A percentile compares a stretch with the other conserved stretches of the same genome.
Evolutionary conservation across 2,797 vertebrate genomes (phyloP).

Genomic region (Cirrhinus molitorella): DNA sequence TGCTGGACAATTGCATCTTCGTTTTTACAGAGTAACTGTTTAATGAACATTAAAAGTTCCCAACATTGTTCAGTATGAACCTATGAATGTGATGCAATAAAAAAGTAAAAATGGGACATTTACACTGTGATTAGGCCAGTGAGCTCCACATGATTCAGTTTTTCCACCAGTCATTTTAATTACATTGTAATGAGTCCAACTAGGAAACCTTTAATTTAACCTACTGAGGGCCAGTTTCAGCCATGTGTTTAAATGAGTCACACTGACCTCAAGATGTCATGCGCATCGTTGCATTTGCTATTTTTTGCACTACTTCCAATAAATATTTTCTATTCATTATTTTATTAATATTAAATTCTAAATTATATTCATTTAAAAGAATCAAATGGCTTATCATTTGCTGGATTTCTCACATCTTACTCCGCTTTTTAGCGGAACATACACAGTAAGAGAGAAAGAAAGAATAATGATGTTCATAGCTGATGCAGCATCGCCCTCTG

Average conservation of each 20-base stretch:
- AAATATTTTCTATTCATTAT: neutral
- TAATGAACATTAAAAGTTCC: neutral
- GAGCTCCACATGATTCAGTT: slow-evolving; percentile 15
- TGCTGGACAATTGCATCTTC: neutral
- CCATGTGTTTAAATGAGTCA: slow-evolving; percentile 72
- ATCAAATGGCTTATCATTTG: neutral
- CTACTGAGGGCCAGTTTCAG: slow-evolving; percentile 16
- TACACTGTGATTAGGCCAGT: neutral
- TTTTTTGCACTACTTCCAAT: neutral
- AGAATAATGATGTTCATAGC: neutral
- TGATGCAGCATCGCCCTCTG: neutral
- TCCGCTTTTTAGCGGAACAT: neutral
- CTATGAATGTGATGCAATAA: neutral
- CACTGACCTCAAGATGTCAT: slow-evolving; percentile 74
- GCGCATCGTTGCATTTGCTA: slow-evolving; percentile 58
- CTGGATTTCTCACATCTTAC: slow-evolving; percentile 10
- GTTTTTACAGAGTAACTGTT: neutral
- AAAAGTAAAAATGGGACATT: slow-evolving; percentile 4
- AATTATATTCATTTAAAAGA: neutral
- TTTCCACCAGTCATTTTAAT: slow-evolving; percentile 26
- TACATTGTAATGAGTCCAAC: slow-evolving; percentile 6
- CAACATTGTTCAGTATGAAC: neutral
- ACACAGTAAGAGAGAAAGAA: neutral
- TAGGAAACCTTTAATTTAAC: slow-evolving; percentile 11
- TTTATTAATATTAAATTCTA: neutral